These are phyloP conservation scores for Drosophila bipectinata DNA, from an alignment of 1,140 invertebrate genomes.

Conservation along the genomic window DNA sequence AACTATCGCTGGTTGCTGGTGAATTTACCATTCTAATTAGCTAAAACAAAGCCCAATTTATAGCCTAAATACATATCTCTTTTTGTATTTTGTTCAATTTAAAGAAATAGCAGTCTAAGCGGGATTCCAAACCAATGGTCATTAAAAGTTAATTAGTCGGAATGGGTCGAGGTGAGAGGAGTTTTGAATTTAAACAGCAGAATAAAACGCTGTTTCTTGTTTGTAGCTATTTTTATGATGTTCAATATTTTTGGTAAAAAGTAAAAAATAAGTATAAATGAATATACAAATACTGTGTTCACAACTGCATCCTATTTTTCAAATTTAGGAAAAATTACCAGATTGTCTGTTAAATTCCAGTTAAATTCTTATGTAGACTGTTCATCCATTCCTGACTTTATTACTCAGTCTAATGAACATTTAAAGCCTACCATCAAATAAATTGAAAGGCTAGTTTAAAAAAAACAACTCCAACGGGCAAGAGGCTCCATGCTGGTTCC, in stretches of 20 bases:
- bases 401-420: too few species aligned
- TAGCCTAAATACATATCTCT: constrained; percentile 34
- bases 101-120: neutral
- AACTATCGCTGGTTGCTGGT: neutral
- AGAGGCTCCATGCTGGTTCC: too few species aligned
- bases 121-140: constrained; percentile 13
- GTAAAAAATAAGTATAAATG: neutral
- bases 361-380: too few species aligned
- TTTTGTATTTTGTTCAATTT: constrained; percentile 18
- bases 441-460: neutral
- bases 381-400: too few species aligned
- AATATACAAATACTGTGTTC: too few species aligned
- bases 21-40: constrained; percentile 55
- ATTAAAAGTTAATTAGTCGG: constrained; percentile 51
- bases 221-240: neutral
- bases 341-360: too few species aligned
- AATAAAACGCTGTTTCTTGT: neutral
- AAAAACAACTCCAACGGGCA: neutral
- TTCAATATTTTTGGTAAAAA: neutral
- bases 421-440: neutral
- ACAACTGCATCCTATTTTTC: too few species aligned
- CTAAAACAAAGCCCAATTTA: constrained; percentile 59
- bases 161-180: neutral
- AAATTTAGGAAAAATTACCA: too few species aligned
- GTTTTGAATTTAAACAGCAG: too few species aligned